Base-by-base conservation (phyloP, 2,888 invertebrate species). In the Sminthurides aquaticus region DNA sequence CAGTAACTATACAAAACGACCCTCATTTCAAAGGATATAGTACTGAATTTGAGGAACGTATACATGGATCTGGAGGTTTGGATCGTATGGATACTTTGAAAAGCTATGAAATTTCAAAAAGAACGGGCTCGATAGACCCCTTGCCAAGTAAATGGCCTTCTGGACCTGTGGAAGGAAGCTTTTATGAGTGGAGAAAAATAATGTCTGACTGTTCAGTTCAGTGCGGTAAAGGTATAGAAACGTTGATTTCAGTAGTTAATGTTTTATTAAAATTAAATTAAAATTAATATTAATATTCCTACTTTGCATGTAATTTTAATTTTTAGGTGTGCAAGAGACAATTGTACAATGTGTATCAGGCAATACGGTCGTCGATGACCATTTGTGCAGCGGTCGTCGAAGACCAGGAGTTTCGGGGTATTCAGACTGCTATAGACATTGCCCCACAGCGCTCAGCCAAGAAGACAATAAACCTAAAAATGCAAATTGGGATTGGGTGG, bases 141-240 rank as follows among this genome's bases (percentile, higher is more conserved):
- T 5, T 11, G 8, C 43, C 43, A 11, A 15, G 43, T 5, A 34
- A 49, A 3, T 60, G 60, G 60, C 15, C 60, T 27, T 49, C 60
- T 11, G 62, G 34, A 11, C 68, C 71, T 1, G 57, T 73, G n/a
- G 74, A 74, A 69, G 74, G 74, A 28, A 71, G 68, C 24, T 74
- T 65, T 66, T 74, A 74, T 28, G 73, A 74, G 57, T 74, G 74
- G 74, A 63, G 74, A 48, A 73, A 68, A 62, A 72, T 73, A 8
- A 66, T 70, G 2, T 70, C 71, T 1, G 74, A 74, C 49, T 74
- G 74, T 56, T 74, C 74, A 0, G 73, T 73, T 22, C 49, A 65
- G 43, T 74, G 74, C 72, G 74, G 74, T n/a, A 57, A 60, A 34
- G 74, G 74, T 74, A n/a, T n/a, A n/a, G 18, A 62, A 28, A 22